Conservation (phyloP, 2,113 vertebrate species). For the Urocitellus parryii region DNA sequence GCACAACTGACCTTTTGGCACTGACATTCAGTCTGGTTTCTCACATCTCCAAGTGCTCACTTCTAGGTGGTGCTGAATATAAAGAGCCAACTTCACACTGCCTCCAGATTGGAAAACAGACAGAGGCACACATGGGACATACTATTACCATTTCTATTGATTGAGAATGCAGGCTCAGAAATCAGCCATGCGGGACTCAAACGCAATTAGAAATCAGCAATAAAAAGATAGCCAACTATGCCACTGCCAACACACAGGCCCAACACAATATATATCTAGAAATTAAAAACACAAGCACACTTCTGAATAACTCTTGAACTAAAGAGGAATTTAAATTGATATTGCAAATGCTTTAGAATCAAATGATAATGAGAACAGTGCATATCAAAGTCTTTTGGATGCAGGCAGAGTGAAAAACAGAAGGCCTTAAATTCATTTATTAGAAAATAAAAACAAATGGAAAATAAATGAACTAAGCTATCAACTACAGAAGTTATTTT, state of each 20-base stretch:
- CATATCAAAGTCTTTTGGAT: slow-evolving; percentile 23
- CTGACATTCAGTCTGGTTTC: slow-evolving; percentile 46
- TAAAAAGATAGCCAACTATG: slow-evolving; percentile 14
- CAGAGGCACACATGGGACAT: background rate
- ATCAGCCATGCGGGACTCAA: slow-evolving; percentile 34
- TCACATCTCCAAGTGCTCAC: slow-evolving; percentile 26
- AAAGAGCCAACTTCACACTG: slow-evolving; percentile 37
- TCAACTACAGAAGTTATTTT: background rate
- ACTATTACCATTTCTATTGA: slow-evolving; percentile 25
- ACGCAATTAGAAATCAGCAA: slow-evolving; percentile 61
- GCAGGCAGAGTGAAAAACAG: slow-evolving; percentile 32
- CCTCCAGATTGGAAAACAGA: slow-evolving; percentile 25
- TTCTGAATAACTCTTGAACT: slow-evolving; percentile 40
- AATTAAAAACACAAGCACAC: slow-evolving; percentile 42
- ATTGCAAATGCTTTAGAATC: slow-evolving; percentile 34
- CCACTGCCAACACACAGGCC: background rate
- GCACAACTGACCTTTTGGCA: slow-evolving; percentile 2
- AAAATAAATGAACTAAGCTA: slow-evolving; percentile 64
- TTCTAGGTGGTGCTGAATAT: slow-evolving; percentile 17
- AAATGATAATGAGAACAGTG: slow-evolving; percentile 35
- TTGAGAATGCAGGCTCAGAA: slow-evolving; percentile 48
- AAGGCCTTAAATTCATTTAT: slow-evolving; percentile 42
- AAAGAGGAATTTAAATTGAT: slow-evolving; percentile 67
- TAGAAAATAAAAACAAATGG: slow-evolving; percentile 59
- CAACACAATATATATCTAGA: slow-evolving; percentile 13